phyloP scores from a whole-genome alignment of 2,113 vertebrate species.

The Ptyas mucosa region DNA sequence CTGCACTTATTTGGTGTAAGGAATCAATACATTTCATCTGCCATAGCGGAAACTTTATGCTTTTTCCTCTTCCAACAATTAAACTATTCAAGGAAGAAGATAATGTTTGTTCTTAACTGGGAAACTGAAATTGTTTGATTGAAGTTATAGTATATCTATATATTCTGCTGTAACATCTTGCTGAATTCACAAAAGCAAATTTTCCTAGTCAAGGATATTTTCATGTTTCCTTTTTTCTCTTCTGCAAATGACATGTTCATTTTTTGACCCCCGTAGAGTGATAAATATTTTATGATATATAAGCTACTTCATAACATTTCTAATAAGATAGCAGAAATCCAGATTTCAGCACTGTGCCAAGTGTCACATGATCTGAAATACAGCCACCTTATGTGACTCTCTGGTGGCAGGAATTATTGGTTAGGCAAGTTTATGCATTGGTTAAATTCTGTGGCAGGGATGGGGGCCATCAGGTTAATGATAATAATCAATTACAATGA shows the following conservation, averaged over 20 bases:
- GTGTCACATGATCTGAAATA: neutral
- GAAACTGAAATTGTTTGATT: constrained; percentile 9
- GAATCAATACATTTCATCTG: neutral
- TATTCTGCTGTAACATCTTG: constrained; percentile 26
- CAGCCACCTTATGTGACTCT: neutral
- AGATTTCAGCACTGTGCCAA: neutral
- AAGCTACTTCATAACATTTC: constrained; percentile 39
- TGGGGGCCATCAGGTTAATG: neutral
- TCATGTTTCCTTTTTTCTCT: constrained; percentile 3
- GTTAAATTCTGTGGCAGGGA: neutral
- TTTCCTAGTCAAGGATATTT: constrained; percentile 33
- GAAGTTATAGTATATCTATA: neutral
- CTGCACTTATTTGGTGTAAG: neutral
- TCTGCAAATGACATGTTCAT: constrained; percentile 25
- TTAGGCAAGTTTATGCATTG: neutral
- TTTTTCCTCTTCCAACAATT: neutral
- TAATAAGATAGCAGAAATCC: constrained; percentile 34
- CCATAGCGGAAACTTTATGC: neutral
- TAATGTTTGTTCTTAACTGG: constrained; percentile 19
- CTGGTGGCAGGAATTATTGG: neutral
- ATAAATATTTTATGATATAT: constrained; percentile 46
- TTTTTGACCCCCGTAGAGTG: constrained; percentile 7
- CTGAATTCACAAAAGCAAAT: constrained; percentile 23
- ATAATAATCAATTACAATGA: neutral
- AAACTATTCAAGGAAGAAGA: neutral